A percentile compares a stretch with the other conserved stretches of the same genome.
Evolutionary conservation across 2,888 invertebrate genomes (phyloP).

Genomic region (Glyphotaelius pellucidus): DNA sequence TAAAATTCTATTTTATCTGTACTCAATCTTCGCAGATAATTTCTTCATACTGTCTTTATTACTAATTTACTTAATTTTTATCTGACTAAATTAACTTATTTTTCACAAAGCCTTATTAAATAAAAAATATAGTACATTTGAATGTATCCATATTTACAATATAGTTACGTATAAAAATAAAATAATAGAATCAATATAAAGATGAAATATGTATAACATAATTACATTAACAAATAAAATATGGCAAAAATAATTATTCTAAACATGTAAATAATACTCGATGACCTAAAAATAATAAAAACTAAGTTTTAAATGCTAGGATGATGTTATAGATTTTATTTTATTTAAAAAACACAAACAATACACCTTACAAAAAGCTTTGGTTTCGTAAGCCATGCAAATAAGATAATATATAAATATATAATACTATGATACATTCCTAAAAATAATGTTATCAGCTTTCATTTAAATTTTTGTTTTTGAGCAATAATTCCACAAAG

Average conservation of each 20-base stretch:
- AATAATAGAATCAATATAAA: not conserved
- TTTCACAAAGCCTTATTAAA: not conserved
- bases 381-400: conserved; percentile 29
- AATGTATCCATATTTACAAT: not conserved
- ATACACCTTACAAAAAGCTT: conserved; percentile 27
- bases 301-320: not conserved
- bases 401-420: not conserved
- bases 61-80: not conserved
- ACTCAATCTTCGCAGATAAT: not conserved
- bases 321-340: conserved; percentile 9
- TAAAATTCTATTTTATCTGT: not conserved
- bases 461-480: not conserved
- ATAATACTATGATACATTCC: not conserved
- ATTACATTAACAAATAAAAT: conserved; percentile 14
- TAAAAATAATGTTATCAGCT: not conserved
- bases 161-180: not conserved
- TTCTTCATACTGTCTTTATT: not conserved
- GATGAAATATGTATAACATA: not conserved
- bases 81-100: not conserved
- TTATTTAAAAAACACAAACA: conserved; percentile 15
- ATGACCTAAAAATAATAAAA: not conserved
- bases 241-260: not conserved
- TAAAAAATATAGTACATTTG: not conserved
- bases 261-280: not conserved
- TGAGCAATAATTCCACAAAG: not conserved